Conservation (phyloP, 2,797 vertebrate genomes). For the Acrocephalus scirpaceus region DNA sequence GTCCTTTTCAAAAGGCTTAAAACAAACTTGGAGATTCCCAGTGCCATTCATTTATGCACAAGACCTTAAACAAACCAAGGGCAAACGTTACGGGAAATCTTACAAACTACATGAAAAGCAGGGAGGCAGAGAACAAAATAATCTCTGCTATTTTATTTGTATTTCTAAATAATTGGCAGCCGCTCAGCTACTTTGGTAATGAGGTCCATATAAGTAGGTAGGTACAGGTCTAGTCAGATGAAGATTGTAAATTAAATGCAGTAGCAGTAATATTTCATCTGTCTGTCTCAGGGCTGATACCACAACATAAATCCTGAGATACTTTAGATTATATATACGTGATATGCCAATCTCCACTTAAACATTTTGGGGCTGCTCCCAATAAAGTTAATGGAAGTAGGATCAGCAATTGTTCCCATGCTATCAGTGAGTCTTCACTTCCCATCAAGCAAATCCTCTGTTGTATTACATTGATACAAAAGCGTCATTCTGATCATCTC, state of each 20-base stretch:
- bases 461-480: not conserved
- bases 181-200: slow-evolving; percentile 43
- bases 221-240: slow-evolving; percentile 25
- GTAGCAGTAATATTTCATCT: slow-evolving; percentile 42
- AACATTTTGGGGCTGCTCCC: slow-evolving; percentile 55
- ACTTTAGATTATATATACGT: slow-evolving; percentile 53
- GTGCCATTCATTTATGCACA: not conserved
- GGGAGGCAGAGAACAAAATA: not conserved
- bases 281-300: slow-evolving; percentile 14
- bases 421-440: slow-evolving; percentile 4
- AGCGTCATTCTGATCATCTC: not conserved
- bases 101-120: not conserved
- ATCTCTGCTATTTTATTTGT: slow-evolving; percentile 23
- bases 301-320: slow-evolving; percentile 53
- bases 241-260: slow-evolving; percentile 61
- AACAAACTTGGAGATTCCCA: not conserved
- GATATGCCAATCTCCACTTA: slow-evolving; percentile 49
- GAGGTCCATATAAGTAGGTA: slow-evolving; percentile 7
- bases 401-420: slow-evolving; percentile 36
- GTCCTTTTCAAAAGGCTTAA: not conserved
- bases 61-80: not conserved
- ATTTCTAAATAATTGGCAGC: slow-evolving; percentile 32
- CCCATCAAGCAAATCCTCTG: not conserved
- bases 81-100: not conserved
- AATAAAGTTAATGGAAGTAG: slow-evolving; percentile 68